Base-by-base conservation (phyloP, 2,888 invertebrate species). In the Tolmerus cingulatus region DNA sequence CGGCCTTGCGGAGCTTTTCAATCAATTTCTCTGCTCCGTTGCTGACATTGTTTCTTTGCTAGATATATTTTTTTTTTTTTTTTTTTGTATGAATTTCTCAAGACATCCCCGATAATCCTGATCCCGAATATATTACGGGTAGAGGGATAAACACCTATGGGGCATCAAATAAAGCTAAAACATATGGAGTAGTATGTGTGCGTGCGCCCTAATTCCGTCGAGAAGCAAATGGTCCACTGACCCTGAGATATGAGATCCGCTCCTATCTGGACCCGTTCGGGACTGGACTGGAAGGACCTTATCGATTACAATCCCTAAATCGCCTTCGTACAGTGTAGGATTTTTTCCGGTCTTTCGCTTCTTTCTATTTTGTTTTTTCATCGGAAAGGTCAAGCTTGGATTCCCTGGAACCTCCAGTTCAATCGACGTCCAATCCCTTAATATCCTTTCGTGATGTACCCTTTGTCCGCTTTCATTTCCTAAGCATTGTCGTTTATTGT, bases 121-220 rank as follows among this genome's bases (percentile, higher is more conserved):
- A 85, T 85, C 85, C 85, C 23, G 85, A 85, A 85, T 74, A 85
- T 85, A 46, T 78, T 78, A 77, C 16, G 86, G 86, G 40, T 37
- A 82, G 3, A 86, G 19, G 51, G 86, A 86, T 51, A 86, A 86
- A 43, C 77, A 86, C 78, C 86, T 57, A 78, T 27, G 40, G 40
- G 77, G 78, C 86, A 86, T 86, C 86, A 86, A 86, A 86, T 86
- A 86, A 79, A 78, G 66, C 78, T 79, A 78, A 78, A 79, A 86
- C 79, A 86, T 86, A 86, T 86, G 86, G 57, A 27, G 23, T 0
- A 40, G 40, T 46, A 37, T 46, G 85, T 74, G 30, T 85, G 66
- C 66, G 82, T 84, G 37, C 4, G 19, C 14, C 66, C 57, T 34
- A 85, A 85, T 74, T 74, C 74, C 74, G 34, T 37, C 19, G 34